These are phyloP conservation scores for Caranx ignobilis DNA, from an alignment of 2,113 vertebrate species.

Conservation along the genomic window DNA sequence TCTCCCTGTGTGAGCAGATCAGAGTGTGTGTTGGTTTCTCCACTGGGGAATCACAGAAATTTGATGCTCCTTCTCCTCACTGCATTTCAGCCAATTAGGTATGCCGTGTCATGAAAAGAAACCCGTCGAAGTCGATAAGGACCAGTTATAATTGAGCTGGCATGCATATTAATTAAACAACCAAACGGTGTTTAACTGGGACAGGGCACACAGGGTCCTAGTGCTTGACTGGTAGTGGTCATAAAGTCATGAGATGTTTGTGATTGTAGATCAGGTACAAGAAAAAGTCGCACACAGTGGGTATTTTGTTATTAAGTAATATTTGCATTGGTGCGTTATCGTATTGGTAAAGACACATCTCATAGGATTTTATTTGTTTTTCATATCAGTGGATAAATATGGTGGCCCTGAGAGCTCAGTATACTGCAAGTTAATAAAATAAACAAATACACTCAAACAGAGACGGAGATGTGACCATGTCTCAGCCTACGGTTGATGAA, in stretches of 20 bases:
- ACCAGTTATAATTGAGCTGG: conserved; percentile 73
- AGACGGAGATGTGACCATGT: no score
- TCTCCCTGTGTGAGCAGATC: conserved; percentile 19
- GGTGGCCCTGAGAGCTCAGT: no score
- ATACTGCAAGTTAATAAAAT: no score
- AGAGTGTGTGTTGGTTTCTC: conserved; percentile 17
- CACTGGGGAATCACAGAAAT: conserved; percentile 29
- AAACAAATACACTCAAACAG: background rate
- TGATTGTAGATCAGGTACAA: background rate
- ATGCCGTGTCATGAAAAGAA: conserved; percentile 64
- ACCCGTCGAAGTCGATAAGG: conserved; percentile 53
- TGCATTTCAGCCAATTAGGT: conserved; percentile 66
- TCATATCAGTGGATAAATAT: background rate
- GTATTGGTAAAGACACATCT: background rate
- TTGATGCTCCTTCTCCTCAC: conserved; percentile 43
- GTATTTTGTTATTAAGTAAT: background rate
- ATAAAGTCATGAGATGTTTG: background rate
- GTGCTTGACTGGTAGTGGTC: conserved; percentile 18
- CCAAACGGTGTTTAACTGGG: conserved; percentile 59
- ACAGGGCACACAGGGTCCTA: conserved; percentile 61
- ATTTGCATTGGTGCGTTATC: background rate
- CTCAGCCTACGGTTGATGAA: background rate
- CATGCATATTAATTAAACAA: conserved; percentile 76
- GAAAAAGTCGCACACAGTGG: background rate
- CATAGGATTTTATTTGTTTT: background rate